Conservation (phyloP, 2,797 vertebrate genomes). For the Psittacula derbiana region DNA sequence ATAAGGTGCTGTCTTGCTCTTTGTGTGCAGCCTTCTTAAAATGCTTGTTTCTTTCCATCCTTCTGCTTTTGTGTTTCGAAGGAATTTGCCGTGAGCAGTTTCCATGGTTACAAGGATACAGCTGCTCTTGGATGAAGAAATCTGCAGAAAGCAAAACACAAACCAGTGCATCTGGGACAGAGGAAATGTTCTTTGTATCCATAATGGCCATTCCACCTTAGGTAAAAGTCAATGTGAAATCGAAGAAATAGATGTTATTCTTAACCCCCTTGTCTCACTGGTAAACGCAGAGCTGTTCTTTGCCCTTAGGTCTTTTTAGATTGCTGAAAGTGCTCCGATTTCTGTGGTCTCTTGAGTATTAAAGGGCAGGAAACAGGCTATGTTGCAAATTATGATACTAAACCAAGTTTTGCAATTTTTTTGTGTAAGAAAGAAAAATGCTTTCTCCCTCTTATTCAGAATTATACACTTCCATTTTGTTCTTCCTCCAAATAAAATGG, state of each 20-base stretch:
- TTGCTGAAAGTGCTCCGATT: not conserved
- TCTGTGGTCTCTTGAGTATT: not conserved
- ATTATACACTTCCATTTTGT: not conserved
- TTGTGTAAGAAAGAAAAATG: not conserved
- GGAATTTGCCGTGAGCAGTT: constrained; percentile 60
- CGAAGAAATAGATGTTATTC: not conserved
- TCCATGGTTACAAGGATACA: constrained; percentile 43
- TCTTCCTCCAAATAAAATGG: not conserved
- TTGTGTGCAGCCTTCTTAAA: not conserved
- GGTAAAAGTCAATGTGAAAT: not conserved
- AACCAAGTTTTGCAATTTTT: not conserved
- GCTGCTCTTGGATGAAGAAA: constrained; percentile 37
- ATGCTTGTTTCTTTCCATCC: constrained; percentile 25
- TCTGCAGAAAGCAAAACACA: constrained; percentile 48
- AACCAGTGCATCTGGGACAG: not conserved
- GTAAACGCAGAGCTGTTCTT: not conserved
- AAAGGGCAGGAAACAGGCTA: not conserved
- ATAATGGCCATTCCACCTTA: not conserved
- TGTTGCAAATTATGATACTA: not conserved
- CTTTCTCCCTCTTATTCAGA: not conserved
- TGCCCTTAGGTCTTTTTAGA: not conserved
- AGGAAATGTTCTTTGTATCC: not conserved
- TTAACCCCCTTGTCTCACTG: not conserved
- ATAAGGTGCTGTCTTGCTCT: not conserved
- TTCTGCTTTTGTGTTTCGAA: constrained; percentile 33